These are phyloP conservation scores for Asbolus verrucosus DNA, from an alignment of 1,140 invertebrate species.

Conservation along the genomic window DNA sequence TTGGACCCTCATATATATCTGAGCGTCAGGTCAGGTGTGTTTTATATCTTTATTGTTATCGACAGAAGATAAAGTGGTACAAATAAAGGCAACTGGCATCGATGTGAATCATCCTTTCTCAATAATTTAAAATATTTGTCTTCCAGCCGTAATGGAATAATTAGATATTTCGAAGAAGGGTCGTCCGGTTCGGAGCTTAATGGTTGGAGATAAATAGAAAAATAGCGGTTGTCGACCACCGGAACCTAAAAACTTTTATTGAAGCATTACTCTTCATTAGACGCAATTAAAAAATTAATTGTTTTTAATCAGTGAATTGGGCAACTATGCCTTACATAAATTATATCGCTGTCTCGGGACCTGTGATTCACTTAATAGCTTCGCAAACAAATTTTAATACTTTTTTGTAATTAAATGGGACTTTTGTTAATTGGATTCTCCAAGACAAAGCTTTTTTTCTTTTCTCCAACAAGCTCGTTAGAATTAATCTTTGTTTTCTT, in stretches of 20 bases:
- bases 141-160: conserved; percentile 26
- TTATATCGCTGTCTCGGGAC: conserved; percentile 17
- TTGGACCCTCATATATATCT: conserved; percentile 28
- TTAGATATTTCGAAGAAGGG: conserved; percentile 40
- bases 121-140: conserved; percentile 24
- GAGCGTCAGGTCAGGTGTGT: conserved; percentile 12
- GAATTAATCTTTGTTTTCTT: conserved; percentile 37
- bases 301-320: conserved; percentile 32
- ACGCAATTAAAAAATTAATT: conserved; percentile 44
- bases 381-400: conserved; percentile 38
- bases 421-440: conserved; percentile 33
- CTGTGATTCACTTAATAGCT: conserved; percentile 34
- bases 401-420: conserved; percentile 39
- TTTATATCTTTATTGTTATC: conserved; percentile 39
- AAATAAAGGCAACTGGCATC: conserved; percentile 1
- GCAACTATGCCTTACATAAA: conserved; percentile 27
- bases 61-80: conserved; percentile 27
- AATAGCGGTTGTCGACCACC: conserved; percentile 34
- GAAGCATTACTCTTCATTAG: conserved; percentile 48
- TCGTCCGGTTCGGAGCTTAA: conserved; percentile 30
- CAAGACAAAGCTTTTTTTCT: conserved; percentile 31
- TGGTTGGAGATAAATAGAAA: conserved; percentile 36
- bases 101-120: background rate
- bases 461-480: conserved; percentile 26
- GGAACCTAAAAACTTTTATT: conserved; percentile 43